phyloP scores from a whole-genome alignment of 2,888 invertebrate species.

The Ephialtes manifestator region DNA sequence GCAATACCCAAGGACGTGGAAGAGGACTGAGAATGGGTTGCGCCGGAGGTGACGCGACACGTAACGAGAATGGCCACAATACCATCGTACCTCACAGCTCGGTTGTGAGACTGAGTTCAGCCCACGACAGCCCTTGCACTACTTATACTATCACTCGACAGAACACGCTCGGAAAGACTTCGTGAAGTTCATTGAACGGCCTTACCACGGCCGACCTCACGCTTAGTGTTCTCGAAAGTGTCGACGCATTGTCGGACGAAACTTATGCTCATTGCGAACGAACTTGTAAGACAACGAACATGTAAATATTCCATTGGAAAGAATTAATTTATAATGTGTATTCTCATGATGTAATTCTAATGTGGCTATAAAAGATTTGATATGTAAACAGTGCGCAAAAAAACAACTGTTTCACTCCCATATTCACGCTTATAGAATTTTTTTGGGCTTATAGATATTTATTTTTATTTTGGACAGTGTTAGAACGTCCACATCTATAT shows the following conservation, averaged over 20 bases:
- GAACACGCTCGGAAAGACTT: conserved; percentile 67
- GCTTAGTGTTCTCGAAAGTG: conserved; percentile 50
- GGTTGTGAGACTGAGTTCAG: conserved; percentile 77
- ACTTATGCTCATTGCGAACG: not conserved
- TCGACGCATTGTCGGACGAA: conserved; percentile 32
- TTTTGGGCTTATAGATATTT: not conserved
- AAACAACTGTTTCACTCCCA: not conserved
- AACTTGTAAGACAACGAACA: conserved; percentile 35
- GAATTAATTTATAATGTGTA: not conserved
- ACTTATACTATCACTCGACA: conserved; percentile 75
- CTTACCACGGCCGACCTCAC: conserved; percentile 57
- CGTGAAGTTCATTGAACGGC: conserved; percentile 69
- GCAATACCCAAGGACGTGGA: conserved; percentile 84
- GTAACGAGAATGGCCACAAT: conserved; percentile 75
- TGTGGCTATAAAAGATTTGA: not conserved
- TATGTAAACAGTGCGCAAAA: not conserved
- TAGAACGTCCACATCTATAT: not conserved
- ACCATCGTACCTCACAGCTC: conserved; percentile 75
- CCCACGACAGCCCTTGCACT: conserved; percentile 76
- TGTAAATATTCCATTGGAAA: conserved; percentile 30
- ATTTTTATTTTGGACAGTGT: not conserved
- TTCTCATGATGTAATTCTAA: conserved; percentile 34
- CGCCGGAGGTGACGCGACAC: conserved; percentile 72
- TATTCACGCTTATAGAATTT: not conserved
- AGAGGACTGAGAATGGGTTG: conserved; percentile 78